Base-by-base conservation (phyloP, 2,888 invertebrate species). In the Parnassius glacialis region DNA sequence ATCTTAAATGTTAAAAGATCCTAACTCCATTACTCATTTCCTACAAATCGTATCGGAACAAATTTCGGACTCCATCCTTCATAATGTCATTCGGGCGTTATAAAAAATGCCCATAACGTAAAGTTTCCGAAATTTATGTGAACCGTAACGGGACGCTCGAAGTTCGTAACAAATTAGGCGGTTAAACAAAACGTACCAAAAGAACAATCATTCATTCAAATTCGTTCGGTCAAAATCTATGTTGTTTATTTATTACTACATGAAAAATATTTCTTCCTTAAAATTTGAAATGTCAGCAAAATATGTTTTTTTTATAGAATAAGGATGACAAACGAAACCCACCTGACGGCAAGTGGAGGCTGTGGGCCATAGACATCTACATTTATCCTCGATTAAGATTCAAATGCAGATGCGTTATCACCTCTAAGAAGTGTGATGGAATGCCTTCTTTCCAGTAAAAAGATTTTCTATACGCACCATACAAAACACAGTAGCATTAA, bases 131-230 rank as follows among this genome's bases (percentile, higher is more conserved):
- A 69, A 65, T 65, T 64, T 59, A 63, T 66, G 74, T 76, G 73
- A 68, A 70, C 69, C 76, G 69, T 80, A 83, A 84, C 80, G 79
- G 81, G 67, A 73, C 68, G 67, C 65, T 34, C 9, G 16, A 44
- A 51, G 44, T 52, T 63, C 80, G 75, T 76, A 74, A 75, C 84
- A 74, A 85, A 86, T 83, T 66, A 68, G 70, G 74, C 74, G 78
- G 77, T 76, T 76, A 80, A 84, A 83, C 80, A 81, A 77, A 76
- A 84, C 79, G 65, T 62, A 64, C 58, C 57, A 16, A 64, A 34
- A 70, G 59, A 67, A 63, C 69, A 66, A 72, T 54, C 42, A 45
- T 53, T 59, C 59, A 48, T 53, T 48, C 10, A 16, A 54, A 60
- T 48, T 52, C 52, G 25, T 54, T 48, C 50, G 5, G 44, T 20